phyloP scores from a whole-genome alignment of 2,797 vertebrate species.

The Botia almorhae region DNA sequence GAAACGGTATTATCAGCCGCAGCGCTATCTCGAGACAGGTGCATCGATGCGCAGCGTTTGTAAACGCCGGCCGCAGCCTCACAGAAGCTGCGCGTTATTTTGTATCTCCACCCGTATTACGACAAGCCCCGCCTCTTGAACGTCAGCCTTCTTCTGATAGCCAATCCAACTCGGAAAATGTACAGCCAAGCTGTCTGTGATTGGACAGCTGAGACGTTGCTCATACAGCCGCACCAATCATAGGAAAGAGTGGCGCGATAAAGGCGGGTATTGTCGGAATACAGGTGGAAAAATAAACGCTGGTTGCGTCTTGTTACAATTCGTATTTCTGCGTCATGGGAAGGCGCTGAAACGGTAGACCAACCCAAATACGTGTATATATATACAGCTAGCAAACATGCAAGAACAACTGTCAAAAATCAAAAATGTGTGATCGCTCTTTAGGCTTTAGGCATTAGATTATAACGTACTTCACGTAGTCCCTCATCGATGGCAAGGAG shows the following conservation, averaged over 20 bases:
- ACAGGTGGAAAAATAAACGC: not conserved
- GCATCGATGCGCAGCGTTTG: slow-evolving; percentile 12
- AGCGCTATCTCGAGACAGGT: slow-evolving; percentile 10
- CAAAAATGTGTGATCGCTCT: not conserved
- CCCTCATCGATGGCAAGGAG: not conserved
- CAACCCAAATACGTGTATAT: not conserved
- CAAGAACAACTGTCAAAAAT: not conserved
- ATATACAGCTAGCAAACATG: not conserved
- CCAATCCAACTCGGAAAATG: slow-evolving; percentile 13
- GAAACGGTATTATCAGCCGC: not conserved
- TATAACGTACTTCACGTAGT: not conserved
- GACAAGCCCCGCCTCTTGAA: not conserved
- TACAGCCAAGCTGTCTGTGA: not conserved
- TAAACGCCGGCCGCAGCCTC: slow-evolving; percentile 9
- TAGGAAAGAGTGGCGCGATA: not conserved
- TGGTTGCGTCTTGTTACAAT: not conserved
- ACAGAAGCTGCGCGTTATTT: slow-evolving; percentile 56
- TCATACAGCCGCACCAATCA: slow-evolving; percentile 11
- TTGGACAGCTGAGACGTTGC: slow-evolving; percentile 9
- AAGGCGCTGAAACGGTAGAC: slow-evolving; percentile 26
- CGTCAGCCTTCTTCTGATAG: not conserved
- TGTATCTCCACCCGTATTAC: not conserved
- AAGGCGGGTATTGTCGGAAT: not conserved
- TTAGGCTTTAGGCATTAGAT: not conserved
- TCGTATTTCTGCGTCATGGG: slow-evolving; percentile 37